Conservation (phyloP, 1,140 invertebrate species). For the Lordiphosa clarofinis region DNA sequence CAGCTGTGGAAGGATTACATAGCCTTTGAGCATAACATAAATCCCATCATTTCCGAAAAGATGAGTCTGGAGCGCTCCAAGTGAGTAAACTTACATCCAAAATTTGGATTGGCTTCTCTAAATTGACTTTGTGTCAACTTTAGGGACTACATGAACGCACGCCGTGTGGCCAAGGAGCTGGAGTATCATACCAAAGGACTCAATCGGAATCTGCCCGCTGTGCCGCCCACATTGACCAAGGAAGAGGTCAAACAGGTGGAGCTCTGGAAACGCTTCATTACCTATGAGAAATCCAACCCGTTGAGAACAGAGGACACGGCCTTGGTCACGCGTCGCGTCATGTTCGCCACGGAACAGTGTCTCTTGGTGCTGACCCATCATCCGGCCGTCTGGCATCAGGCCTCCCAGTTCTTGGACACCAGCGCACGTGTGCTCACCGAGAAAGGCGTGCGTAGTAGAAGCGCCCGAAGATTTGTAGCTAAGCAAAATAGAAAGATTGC, state of each 20-base stretch:
- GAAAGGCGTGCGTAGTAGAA: slow-evolving; percentile 88
- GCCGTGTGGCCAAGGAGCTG: slow-evolving; percentile 97
- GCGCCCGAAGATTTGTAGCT: slow-evolving; percentile 15
- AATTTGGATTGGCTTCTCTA: too few species aligned
- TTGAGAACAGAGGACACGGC: slow-evolving; percentile 96
- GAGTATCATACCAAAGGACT: slow-evolving; percentile 96
- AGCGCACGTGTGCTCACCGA: slow-evolving; percentile 95
- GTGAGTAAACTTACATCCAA: slow-evolving; percentile 20
- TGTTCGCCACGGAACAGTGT: slow-evolving; percentile 99
- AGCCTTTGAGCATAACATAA: slow-evolving; percentile 95
- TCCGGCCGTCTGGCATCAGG: slow-evolving; percentile 99
- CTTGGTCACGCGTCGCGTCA: slow-evolving; percentile 94
- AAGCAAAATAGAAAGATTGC: slow-evolving; percentile 51
- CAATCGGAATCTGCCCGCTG: slow-evolving; percentile 95
- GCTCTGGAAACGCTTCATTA: slow-evolving; percentile 99
- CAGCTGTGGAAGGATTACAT: slow-evolving; percentile 99
- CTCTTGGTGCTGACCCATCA: slow-evolving; percentile 97
- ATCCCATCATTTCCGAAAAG: slow-evolving; percentile 93
- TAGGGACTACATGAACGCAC: slow-evolving; percentile 98
- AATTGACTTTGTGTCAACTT: not conserved
- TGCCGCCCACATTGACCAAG: slow-evolving; percentile 93
- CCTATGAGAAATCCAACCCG: slow-evolving; percentile 98
- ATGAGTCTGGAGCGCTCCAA: slow-evolving; percentile 81
- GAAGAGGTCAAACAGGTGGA: slow-evolving; percentile 98
- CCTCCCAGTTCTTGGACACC: slow-evolving; percentile 96